Evolutionary conservation across 2,113 vertebrate species (phyloP).

Genomic region (Austrofundulus limnaeus): DNA sequence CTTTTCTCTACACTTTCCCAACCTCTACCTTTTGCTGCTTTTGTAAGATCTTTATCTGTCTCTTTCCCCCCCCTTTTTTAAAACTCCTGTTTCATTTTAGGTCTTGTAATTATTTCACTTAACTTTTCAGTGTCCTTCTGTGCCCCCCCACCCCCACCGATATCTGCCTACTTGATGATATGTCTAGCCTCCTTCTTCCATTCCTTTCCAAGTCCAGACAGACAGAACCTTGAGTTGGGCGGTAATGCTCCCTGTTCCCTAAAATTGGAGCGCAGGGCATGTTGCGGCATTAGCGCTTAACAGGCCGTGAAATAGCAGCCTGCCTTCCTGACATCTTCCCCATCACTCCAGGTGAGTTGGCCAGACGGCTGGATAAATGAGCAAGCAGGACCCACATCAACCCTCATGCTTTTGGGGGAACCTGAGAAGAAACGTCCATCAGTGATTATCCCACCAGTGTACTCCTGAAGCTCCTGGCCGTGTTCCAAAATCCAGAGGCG

Average conservation of each 20-base stretch:
- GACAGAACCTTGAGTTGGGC: slow-evolving; percentile 77
- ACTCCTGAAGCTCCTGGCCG: slow-evolving; percentile 23
- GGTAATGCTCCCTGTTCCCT: slow-evolving; percentile 81
- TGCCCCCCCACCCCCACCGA: slow-evolving; percentile 30
- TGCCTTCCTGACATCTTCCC: slow-evolving; percentile 84
- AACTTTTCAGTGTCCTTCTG: slow-evolving; percentile 34
- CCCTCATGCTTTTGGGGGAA: slow-evolving; percentile 64
- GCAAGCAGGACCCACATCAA: slow-evolving; percentile 63
- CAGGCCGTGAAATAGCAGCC: slow-evolving; percentile 95
- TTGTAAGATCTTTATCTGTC: slow-evolving; percentile 28
- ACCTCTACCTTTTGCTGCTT: slow-evolving; percentile 31
- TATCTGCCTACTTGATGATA: slow-evolving; percentile 34
- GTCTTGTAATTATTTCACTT: slow-evolving; percentile 50
- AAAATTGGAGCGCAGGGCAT: slow-evolving; percentile 80
- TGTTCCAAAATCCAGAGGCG: slow-evolving; percentile 9
- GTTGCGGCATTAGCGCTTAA: slow-evolving; percentile 91
- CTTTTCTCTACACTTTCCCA: slow-evolving; percentile 26
- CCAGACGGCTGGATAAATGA: slow-evolving; percentile 87
- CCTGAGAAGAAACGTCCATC: slow-evolving; percentile 74
- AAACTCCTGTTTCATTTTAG: slow-evolving; percentile 38
- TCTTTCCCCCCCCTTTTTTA: not conserved
- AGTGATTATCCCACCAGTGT: slow-evolving; percentile 64
- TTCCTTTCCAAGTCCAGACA: slow-evolving; percentile 60
- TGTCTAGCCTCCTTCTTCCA: slow-evolving; percentile 8
- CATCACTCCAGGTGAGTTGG: slow-evolving; percentile 84